Percentiles rank a stretch among this genome's conserved stretches.
Evolutionary conservation across 2,797 vertebrate species (phyloP).

Genomic region (Ctenochaetus hawaiiensis): DNA sequence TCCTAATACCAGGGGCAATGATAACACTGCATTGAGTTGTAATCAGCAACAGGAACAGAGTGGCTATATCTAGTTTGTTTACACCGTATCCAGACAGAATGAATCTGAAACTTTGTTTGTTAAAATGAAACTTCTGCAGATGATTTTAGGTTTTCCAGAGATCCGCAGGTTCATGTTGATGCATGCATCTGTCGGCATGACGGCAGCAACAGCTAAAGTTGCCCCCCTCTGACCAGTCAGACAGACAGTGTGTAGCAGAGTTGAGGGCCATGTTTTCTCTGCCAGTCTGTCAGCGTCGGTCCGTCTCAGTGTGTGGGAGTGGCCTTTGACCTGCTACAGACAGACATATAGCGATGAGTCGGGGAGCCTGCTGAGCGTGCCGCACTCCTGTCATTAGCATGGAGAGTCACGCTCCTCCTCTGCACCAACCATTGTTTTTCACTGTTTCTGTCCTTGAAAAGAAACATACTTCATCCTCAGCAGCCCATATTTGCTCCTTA

Average conservation of each 20-base stretch:
- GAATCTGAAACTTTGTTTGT: slow-evolving; percentile 2
- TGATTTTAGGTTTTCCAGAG: neutral
- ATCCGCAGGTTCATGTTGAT: neutral
- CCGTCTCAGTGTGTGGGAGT: slow-evolving; percentile 65
- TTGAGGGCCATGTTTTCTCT: slow-evolving; percentile 55
- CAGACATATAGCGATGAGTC: slow-evolving; percentile 62
- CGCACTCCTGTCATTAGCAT: slow-evolving; percentile 82
- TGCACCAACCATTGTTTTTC: slow-evolving; percentile 72
- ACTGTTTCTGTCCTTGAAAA: slow-evolving; percentile 64
- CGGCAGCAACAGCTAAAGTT: slow-evolving; percentile 5
- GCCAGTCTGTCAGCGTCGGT: slow-evolving; percentile 61
- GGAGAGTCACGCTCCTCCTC: slow-evolving; percentile 75
- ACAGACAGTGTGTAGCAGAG: slow-evolving; percentile 19
- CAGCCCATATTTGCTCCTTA: slow-evolving; percentile 26
- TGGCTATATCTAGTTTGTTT: neutral
- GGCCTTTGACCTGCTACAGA: slow-evolving; percentile 77
- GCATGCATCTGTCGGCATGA: neutral
- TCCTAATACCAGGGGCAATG: too few species aligned
- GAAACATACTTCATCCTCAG: slow-evolving; percentile 39
- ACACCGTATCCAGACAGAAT: neutral
- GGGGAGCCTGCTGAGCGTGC: slow-evolving; percentile 68
- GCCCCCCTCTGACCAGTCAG: slow-evolving; percentile 23
- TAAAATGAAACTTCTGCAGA: neutral
- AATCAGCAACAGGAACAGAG: neutral
- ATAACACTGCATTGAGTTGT: neutral